Conservation (phyloP, 2,113 vertebrate species). For the Thymallus thymallus region DNA sequence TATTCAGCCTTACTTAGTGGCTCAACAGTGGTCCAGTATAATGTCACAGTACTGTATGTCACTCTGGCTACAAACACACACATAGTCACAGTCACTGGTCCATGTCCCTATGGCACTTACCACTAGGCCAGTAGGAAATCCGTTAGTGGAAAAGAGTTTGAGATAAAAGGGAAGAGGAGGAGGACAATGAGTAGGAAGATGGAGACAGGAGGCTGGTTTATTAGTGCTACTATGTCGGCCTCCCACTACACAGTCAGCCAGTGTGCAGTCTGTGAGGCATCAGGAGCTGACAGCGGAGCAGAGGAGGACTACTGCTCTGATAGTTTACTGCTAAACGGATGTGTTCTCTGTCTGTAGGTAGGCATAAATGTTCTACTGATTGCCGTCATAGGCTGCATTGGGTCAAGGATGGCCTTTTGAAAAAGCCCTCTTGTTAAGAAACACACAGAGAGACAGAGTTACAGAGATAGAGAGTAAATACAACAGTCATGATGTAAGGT, state of each 20-base stretch:
- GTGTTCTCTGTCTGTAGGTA: constrained; percentile 41
- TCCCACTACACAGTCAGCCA: no score
- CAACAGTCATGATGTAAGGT: no score
- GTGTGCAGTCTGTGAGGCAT: constrained; percentile 15
- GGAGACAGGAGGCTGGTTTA: not conserved
- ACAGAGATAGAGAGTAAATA: no score
- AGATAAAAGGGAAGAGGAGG: not conserved
- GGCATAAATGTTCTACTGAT: constrained; percentile 45
- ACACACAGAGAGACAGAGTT: not conserved
- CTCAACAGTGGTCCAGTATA: no score
- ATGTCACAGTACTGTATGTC: no score
- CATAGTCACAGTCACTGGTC: not conserved
- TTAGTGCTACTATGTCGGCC: no score
- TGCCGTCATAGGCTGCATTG: constrained; percentile 41
- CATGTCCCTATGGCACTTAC: no score
- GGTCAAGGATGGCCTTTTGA: constrained; percentile 50
- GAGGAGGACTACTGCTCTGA: constrained; percentile 31
- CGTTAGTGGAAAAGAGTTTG: not conserved
- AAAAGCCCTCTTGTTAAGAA: constrained; percentile 15
- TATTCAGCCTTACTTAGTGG: no score
- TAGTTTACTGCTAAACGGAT: constrained; percentile 32
- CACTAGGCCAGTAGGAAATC: not conserved
- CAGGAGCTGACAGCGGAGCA: constrained; percentile 40
- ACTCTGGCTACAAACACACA: not conserved
- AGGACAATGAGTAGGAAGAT: not conserved